phyloP scores from a whole-genome alignment of 2,797 vertebrate species.

The Percopsis omiscomaycus region DNA sequence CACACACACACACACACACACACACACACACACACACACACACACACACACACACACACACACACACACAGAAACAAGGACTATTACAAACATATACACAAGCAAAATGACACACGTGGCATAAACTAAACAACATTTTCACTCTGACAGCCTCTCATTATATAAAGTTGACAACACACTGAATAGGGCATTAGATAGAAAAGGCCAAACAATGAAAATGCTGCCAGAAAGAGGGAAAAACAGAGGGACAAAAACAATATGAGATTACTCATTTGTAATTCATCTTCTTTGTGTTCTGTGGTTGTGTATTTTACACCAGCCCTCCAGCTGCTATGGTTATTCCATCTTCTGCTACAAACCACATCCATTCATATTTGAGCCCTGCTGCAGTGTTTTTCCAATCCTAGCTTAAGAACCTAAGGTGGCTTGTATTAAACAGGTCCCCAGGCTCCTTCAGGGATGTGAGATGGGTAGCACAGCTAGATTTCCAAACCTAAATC shows the following conservation, averaged over 20 bases:
- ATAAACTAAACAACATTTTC: constrained; percentile 4
- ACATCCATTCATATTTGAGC: neutral
- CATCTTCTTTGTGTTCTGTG: neutral
- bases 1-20: no score
- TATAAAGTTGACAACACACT: neutral
- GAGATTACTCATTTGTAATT: neutral
- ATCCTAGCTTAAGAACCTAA: neutral
- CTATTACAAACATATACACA: neutral
- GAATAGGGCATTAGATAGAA: constrained; percentile 3
- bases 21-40: constrained; percentile 20
- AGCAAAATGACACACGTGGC: constrained; percentile 7
- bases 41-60: constrained; percentile 7
- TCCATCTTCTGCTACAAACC: neutral
- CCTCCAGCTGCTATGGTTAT: neutral
- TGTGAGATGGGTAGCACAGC: neutral
- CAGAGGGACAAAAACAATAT: neutral
- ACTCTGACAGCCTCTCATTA: neutral
- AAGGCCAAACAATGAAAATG: neutral
- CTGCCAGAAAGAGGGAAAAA: neutral
- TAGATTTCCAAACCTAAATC: neutral
- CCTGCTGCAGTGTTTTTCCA: neutral
- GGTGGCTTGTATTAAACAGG: neutral
- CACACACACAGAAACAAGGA: constrained; percentile 1
- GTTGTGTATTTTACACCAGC: neutral
- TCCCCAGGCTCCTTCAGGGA: neutral